Conservation (phyloP, 1,140 invertebrate species). For the Lasioglossum baleicum region DNA sequence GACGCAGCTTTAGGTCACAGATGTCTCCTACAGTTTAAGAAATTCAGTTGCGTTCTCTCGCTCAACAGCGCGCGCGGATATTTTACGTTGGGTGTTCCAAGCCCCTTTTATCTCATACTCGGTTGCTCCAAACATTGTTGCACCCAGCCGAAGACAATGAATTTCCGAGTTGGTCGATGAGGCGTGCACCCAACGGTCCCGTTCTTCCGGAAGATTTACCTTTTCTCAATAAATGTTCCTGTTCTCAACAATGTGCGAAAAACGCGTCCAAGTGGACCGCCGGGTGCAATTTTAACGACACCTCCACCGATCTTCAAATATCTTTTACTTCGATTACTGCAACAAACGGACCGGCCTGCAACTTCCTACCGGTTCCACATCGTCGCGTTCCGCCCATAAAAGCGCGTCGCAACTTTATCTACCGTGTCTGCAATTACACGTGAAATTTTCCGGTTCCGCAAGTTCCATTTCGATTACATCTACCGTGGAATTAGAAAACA, state of each 20-base stretch:
- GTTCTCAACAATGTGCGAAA: not conserved
- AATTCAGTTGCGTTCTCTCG: too few species aligned
- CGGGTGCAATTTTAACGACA: not conserved
- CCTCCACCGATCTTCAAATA: not conserved
- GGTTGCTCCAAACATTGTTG: too few species aligned
- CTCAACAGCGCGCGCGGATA: too few species aligned
- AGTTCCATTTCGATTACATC: not conserved
- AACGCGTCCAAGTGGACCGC: not conserved
- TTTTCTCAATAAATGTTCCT: too few species aligned
- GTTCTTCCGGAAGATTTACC: slow-evolving; percentile 9
- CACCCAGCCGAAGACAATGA: not conserved
- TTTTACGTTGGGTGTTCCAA: too few species aligned
- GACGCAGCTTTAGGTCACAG: too few species aligned
- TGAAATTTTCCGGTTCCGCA: not conserved
- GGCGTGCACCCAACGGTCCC: not conserved
- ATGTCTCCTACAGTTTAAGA: too few species aligned
- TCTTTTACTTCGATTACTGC: slow-evolving; percentile 3
- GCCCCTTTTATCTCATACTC: too few species aligned
- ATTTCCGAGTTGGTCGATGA: not conserved
- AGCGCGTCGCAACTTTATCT: not conserved
- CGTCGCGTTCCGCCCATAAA: not conserved
- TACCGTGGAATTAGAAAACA: too few species aligned
- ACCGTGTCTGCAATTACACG: not conserved
- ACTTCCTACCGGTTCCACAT: not conserved
- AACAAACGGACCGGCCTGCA: not conserved